Base-by-base conservation (phyloP, 1,140 invertebrate species). In the Drosophila ficusphila region DNA sequence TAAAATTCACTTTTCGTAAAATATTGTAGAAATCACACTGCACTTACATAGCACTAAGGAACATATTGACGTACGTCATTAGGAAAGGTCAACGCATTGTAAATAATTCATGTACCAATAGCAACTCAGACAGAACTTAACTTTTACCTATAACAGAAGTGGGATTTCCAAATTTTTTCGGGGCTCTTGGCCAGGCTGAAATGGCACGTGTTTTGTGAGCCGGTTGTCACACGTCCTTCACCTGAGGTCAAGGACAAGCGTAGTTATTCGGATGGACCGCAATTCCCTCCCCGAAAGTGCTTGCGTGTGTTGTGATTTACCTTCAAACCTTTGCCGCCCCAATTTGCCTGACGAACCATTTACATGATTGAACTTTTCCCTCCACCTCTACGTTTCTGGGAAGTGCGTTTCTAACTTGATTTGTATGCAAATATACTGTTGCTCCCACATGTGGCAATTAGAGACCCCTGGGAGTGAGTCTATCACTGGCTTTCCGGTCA, bases 341-440 rank as follows among this genome's bases (percentile, higher is more conserved):
- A 31, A 36, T 46, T 25, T 12, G 31, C 23, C 44, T 72, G 46
- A 60, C 65, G 41, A 33, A 36, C 53, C 69, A 71, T 72, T 72
- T 72, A 72, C 68, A 53, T 72, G 31, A 72, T 72, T 72, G 47
- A 52, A 72, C 67, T 61, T 72, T 44, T 39, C 34, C 12, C 4
- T 25, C 33, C 19, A 4, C 7, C 16, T 48, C 16, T 16, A 19
- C n/a, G 7, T 25, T 27, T 33, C 44, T 21, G 11, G 16, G 58
- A 36, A 34, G 29, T 49, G 41, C 33, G 19, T 39, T 34, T 31
- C 31, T 16, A 14, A n/a, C 18, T 51, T 19, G 60, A 67, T 67
- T 52, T 29, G 34, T 38, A 67, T 67, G 62, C 33, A 67, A 67
- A 67, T 67, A 25, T 67, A 34, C 62, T 65, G 60, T 67, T 67